Conservation (phyloP, 2,888 invertebrate genomes). For the Amiota mariae region DNA sequence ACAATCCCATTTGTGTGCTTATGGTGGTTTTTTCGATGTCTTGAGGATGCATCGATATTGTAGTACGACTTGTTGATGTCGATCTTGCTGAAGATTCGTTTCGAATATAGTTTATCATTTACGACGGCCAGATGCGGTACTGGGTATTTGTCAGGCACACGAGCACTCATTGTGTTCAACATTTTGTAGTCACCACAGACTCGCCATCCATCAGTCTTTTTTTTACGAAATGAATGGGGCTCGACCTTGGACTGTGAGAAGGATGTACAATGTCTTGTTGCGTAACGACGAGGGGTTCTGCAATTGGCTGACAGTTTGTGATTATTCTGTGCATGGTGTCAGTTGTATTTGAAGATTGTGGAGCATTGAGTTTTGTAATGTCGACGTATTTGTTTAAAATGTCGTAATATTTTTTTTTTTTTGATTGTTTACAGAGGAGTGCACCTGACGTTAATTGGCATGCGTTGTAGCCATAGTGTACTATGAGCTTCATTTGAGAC, state of each 20-base stretch:
- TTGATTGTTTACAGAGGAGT: no score
- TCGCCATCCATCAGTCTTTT: background rate
- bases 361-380: background rate
- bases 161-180: background rate
- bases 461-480: no score
- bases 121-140: background rate
- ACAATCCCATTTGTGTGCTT: background rate
- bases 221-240: background rate
- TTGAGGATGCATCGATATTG: background rate
- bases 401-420: background rate
- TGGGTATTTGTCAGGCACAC: background rate
- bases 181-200: background rate
- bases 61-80: background rate
- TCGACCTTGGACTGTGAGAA: background rate
- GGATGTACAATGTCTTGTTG: background rate
- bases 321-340: background rate
- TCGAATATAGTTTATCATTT: background rate
- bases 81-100: background rate
- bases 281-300: background rate
- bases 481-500: no score
- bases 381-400: background rate
- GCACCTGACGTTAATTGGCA: no score
- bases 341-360: background rate
- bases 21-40: background rate
- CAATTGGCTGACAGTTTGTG: background rate